phyloP scores from a whole-genome alignment of 2,797 vertebrate species.

The Peromyscus melanophrys region DNA sequence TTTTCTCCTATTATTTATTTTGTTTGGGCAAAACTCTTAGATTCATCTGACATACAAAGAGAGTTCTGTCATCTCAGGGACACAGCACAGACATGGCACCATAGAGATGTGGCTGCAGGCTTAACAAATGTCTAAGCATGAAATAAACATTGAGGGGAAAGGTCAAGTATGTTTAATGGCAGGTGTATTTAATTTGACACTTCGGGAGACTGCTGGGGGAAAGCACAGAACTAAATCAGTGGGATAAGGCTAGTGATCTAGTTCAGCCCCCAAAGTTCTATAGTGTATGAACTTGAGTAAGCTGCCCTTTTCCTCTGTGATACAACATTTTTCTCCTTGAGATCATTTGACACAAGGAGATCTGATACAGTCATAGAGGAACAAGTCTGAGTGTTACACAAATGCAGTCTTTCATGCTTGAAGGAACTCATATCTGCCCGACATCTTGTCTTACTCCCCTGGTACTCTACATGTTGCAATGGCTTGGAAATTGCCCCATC shows the following conservation, averaged over 20 bases:
- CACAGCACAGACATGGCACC: not conserved
- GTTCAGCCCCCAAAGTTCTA: not conserved
- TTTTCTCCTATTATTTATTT: slow-evolving; percentile 22
- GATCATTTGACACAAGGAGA: not conserved
- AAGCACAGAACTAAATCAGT: not conserved
- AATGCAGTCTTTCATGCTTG: not conserved
- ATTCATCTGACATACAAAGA: not conserved
- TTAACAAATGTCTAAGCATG: not conserved
- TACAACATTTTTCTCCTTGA: not conserved
- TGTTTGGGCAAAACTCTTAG: not conserved
- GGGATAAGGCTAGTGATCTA: rapidly evolving
- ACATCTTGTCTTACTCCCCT: not conserved
- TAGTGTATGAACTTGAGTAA: not conserved
- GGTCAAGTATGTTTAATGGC: not conserved
- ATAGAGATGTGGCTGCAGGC: not conserved
- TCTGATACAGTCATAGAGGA: not conserved
- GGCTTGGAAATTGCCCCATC: not conserved
- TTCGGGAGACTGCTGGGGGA: not conserved
- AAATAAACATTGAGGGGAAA: not conserved
- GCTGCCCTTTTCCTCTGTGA: not conserved
- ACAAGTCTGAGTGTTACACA: not conserved
- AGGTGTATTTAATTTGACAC: not conserved
- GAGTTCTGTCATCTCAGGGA: not conserved
- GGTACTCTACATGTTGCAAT: not conserved
- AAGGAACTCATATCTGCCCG: not conserved